These are phyloP conservation scores for Ips typographus DNA, from an alignment of 1,140 invertebrate species.

Conservation along the genomic window DNA sequence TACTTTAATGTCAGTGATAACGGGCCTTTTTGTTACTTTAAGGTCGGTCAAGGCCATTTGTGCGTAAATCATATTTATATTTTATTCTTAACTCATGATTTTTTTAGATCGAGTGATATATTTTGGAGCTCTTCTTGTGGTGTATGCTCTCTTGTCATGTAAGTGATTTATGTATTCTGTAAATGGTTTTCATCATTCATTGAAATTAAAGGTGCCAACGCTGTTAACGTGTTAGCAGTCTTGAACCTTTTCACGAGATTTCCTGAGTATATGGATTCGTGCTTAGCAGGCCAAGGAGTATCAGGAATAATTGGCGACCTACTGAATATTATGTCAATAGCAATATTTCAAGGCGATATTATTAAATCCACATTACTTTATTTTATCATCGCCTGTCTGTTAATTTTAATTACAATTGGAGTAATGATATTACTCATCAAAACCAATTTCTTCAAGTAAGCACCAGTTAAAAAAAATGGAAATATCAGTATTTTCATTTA, in stretches of 20 bases:
- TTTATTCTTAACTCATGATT: no score
- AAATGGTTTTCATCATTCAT: no score
- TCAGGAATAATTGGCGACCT: conserved; percentile 2
- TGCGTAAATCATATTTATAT: no score
- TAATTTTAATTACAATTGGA: not conserved
- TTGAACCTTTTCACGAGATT: conserved; percentile 10
- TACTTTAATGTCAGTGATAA: no score
- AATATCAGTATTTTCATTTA: not conserved
- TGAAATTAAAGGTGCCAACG: not conserved
- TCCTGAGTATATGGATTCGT: conserved; percentile 10
- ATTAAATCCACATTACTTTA: conserved; percentile 13
- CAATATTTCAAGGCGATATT: conserved; percentile 4
- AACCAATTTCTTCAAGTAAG: conserved; percentile 7
- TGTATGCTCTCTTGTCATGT: no score
- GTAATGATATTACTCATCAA: not conserved
- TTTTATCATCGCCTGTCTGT: not conserved
- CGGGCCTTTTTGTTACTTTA: no score
- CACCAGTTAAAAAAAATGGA: not conserved
- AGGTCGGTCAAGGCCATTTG: no score
- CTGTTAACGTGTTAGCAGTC: not conserved
- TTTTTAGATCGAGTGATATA: no score
- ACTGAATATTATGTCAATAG: conserved; percentile 6
- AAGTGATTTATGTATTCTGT: no score
- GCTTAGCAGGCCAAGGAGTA: conserved; percentile 4
- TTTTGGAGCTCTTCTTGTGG: no score